Percentiles rank a stretch among this genome's conserved stretches.
phyloP scores from a whole-genome alignment of 30 jellyfish, hydroid and myxozoan species.

The Sanderia malayensis region DNA sequence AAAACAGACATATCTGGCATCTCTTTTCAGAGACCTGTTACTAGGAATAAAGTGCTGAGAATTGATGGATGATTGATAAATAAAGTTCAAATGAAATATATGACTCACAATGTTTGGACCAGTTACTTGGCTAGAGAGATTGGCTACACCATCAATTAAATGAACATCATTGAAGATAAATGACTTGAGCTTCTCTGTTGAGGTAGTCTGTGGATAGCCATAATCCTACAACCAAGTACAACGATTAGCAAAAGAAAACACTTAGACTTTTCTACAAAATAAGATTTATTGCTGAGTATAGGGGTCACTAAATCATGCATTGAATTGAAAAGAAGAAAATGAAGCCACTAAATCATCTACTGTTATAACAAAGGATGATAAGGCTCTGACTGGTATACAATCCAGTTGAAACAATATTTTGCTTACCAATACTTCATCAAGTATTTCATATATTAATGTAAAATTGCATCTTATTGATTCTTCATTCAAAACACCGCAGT shows the following conservation, averaged over 20 bases:
- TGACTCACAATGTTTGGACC: constrained; percentile 61
- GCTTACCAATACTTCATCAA: constrained; percentile 94
- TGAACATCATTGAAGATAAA: constrained; percentile 80
- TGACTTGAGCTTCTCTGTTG: constrained; percentile 81
- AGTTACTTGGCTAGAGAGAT: constrained; percentile 29
- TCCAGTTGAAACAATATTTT: no score
- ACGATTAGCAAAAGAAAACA: no score
- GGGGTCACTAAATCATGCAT: no score
- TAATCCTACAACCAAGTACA: constrained; percentile 47
- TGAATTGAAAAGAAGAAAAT: no score
- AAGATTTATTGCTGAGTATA: no score
- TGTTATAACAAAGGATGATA: no score
- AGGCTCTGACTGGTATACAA: no score
- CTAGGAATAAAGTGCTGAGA: no score
- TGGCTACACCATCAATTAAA: constrained; percentile 32
- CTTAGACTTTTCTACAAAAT: no score
- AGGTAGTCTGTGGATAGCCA: constrained; percentile 87
- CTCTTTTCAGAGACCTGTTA: background rate
- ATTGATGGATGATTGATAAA: no score
- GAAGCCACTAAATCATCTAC: no score
- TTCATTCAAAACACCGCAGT: constrained; percentile 89
- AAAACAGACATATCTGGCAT: background rate
- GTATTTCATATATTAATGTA: constrained; percentile 86
- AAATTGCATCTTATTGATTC: constrained; percentile 77
- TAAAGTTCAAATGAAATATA: background rate